These are phyloP conservation scores for Asbolus verrucosus DNA, from an alignment of 1,140 invertebrate genomes.

Conservation along the genomic window DNA sequence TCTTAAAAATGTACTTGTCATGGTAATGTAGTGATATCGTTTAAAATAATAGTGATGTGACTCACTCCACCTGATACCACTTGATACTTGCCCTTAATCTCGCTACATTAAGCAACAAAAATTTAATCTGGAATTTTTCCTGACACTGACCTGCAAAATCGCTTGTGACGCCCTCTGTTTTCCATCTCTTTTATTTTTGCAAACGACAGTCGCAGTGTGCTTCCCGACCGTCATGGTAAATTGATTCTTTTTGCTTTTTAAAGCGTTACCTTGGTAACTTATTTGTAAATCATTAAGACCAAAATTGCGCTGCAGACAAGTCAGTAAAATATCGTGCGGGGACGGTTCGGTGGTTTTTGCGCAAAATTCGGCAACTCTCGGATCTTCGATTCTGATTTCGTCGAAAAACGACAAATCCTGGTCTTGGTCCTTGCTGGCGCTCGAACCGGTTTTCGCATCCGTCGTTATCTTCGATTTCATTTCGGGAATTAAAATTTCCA, in stretches of 20 bases:
- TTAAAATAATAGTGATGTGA: too few species aligned
- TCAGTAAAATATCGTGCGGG: constrained; percentile 92
- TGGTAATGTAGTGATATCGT: too few species aligned
- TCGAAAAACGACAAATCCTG: constrained; percentile 88
- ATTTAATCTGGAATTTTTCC: too few species aligned
- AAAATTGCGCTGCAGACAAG: constrained; percentile 93
- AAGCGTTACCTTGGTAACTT: constrained; percentile 81
- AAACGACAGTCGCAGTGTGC: constrained; percentile 87
- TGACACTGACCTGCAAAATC: constrained; percentile 78
- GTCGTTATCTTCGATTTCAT: constrained; percentile 83
- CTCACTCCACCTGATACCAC: too few species aligned
- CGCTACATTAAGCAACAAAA: too few species aligned
- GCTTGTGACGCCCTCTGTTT: constrained; percentile 96
- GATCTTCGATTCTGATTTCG: constrained; percentile 93
- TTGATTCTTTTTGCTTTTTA: constrained; percentile 94
- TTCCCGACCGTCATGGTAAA: constrained; percentile 95
- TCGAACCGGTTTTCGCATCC: constrained; percentile 69
- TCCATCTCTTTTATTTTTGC: constrained; percentile 97
- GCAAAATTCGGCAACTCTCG: constrained; percentile 92
- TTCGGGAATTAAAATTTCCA: constrained; percentile 95
- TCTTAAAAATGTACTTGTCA: too few species aligned
- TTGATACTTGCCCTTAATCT: too few species aligned
- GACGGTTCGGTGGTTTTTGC: constrained; percentile 94
- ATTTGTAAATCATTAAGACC: constrained; percentile 91
- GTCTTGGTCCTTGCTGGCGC: constrained; percentile 67